Evolutionary conservation across 1,140 invertebrate genomes (phyloP).

Genomic region (Aphaenogaster floridana): DNA sequence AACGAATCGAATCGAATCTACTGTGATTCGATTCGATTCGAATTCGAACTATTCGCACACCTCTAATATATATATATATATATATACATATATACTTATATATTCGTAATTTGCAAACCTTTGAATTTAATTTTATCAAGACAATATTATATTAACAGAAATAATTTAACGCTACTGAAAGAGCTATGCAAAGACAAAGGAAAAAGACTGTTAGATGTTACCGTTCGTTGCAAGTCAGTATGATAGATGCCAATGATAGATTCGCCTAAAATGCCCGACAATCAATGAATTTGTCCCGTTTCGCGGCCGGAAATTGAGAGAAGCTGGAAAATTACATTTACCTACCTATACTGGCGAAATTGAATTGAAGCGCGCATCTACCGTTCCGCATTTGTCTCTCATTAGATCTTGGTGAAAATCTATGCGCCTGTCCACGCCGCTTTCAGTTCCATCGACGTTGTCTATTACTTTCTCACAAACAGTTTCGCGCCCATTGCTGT

Average conservation of each 20-base stretch:
- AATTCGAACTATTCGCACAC: too few species aligned
- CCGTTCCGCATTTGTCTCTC: slow-evolving; percentile 45
- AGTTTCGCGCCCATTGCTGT: neutral
- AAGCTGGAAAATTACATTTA: slow-evolving; percentile 45
- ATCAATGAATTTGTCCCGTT: slow-evolving; percentile 31
- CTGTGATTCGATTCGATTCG: too few species aligned
- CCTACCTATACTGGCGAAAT: neutral
- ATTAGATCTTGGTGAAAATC: slow-evolving; percentile 56
- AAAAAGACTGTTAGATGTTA: neutral
- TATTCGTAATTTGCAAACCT: neutral
- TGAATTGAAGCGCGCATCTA: slow-evolving; percentile 28
- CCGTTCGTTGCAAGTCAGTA: neutral
- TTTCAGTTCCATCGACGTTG: neutral
- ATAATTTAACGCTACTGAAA: neutral
- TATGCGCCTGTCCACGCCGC: neutral
- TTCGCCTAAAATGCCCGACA: slow-evolving; percentile 23
- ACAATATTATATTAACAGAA: neutral
- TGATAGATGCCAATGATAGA: slow-evolving; percentile 17
- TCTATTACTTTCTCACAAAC: slow-evolving; percentile 45
- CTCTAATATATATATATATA: too few species aligned
- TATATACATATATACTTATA: neutral
- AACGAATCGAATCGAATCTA: too few species aligned
- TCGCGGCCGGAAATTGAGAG: slow-evolving; percentile 49
- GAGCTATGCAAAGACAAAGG: neutral
- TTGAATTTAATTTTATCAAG: neutral